phyloP scores from a whole-genome alignment of 2,113 vertebrate species.

The Hyla sarda region DNA sequence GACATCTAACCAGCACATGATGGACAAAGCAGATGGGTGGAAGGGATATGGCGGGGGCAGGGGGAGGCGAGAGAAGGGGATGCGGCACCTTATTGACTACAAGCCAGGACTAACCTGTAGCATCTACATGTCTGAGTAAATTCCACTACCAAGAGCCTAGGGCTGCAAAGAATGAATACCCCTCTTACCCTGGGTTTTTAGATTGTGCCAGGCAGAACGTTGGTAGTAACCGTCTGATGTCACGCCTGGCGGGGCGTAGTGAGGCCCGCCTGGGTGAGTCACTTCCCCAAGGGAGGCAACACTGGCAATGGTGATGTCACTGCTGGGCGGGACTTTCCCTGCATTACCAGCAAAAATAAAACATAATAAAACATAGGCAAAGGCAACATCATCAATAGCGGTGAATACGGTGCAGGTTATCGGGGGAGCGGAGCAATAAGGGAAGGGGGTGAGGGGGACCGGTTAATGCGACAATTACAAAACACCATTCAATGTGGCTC shows the following conservation, averaged over 20 bases:
- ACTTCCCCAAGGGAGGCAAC: slow-evolving; percentile 59
- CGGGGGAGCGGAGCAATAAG: not conserved
- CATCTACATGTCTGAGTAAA: not conserved
- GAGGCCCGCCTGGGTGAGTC: slow-evolving; percentile 75
- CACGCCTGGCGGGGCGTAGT: slow-evolving; percentile 79
- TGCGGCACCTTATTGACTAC: not conserved
- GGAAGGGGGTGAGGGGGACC: not conserved
- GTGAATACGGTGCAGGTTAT: slow-evolving; percentile 1
- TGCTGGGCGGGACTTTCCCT: slow-evolving; percentile 82
- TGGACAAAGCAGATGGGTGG: slow-evolving; percentile 22
- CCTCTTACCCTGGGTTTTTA: slow-evolving; percentile 89
- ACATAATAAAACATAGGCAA: slow-evolving; percentile 56
- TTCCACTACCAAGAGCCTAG: slow-evolving; percentile 13
- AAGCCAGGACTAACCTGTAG: slow-evolving; percentile 24
- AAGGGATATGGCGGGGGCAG: slow-evolving; percentile 14
- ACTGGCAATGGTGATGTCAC: slow-evolving; percentile 76
- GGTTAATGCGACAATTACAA: not conserved
- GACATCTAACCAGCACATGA: slow-evolving; percentile 1
- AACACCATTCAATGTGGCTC: slow-evolving; percentile 3
- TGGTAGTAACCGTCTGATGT: slow-evolving; percentile 75
- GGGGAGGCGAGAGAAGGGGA: not conserved
- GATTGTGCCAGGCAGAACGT: slow-evolving; percentile 79
- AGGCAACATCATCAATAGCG: slow-evolving; percentile 24
- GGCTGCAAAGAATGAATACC: slow-evolving; percentile 46
- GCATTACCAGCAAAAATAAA: slow-evolving; percentile 69